Conservation (phyloP, 2,888 invertebrate species). For the Tigriopus californicus region DNA sequence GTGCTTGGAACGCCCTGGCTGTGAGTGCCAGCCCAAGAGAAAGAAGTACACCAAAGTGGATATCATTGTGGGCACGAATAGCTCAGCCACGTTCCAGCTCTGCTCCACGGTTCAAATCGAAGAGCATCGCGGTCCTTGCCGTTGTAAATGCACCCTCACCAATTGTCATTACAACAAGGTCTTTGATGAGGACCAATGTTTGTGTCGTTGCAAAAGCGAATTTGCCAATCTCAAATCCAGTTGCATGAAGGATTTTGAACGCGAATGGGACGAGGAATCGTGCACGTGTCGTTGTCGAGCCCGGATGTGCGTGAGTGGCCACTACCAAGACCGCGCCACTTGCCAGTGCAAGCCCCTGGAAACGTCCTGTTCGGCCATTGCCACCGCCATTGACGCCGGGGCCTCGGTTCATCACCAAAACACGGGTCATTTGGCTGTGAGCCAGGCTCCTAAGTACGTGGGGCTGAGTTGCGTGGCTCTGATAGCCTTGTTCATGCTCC, state of each 20-base stretch:
- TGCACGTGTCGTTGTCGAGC: constrained; percentile 2
- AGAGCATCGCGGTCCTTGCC: constrained; percentile 9
- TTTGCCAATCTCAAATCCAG: not conserved
- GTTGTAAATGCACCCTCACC: not conserved
- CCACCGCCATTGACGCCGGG: not conserved
- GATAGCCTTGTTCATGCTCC: not conserved
- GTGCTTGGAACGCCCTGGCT: constrained; percentile 8
- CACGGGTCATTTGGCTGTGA: not conserved
- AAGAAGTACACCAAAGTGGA: constrained; percentile 1
- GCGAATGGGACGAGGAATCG: constrained; percentile 4
- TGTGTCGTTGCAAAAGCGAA: constrained; percentile 2
- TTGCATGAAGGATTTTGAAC: not conserved
- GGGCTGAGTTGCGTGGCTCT: constrained; percentile 1
- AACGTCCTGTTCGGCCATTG: not conserved
- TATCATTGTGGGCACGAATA: not conserved
- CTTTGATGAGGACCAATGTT: not conserved
- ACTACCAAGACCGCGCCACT: not conserved
- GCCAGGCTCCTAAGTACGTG: constrained; percentile 1
- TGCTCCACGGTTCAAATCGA: not conserved
- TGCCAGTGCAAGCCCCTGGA: constrained; percentile 3
- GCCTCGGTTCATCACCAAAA: not conserved
- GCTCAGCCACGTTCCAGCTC: not conserved
- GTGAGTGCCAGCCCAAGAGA: constrained; percentile 4
- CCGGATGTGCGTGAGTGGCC: not conserved
- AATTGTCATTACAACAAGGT: constrained; percentile 5